phyloP scores from a whole-genome alignment of 2,888 invertebrate genomes.

The Clepsis dumicolana region DNA sequence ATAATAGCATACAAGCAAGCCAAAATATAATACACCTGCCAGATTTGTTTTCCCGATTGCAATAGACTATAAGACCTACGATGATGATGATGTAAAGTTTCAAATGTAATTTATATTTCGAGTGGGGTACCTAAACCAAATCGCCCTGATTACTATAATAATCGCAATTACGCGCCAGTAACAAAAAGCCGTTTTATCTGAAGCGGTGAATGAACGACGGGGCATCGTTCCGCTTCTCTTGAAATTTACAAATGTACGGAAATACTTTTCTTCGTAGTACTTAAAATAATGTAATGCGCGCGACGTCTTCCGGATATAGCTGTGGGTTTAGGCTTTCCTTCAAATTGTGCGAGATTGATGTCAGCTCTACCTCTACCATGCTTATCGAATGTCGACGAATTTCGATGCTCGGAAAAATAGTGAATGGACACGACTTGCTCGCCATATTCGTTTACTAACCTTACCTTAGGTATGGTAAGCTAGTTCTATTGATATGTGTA shows the following conservation, averaged over 20 bases:
- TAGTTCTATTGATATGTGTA: no score
- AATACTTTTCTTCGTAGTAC: constrained; percentile 58
- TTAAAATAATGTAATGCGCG: constrained; percentile 35
- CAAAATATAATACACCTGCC: no score
- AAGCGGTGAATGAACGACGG: constrained; percentile 59
- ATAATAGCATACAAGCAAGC: no score
- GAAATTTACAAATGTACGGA: constrained; percentile 61
- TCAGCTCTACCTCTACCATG: not conserved
- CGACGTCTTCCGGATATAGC: not conserved
- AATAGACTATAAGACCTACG: no score
- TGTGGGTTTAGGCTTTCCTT: not conserved
- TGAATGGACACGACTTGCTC: not conserved
- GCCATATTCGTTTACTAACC: no score
- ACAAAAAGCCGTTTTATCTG: constrained; percentile 49
- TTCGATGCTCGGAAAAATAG: not conserved
- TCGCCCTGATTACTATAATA: constrained; percentile 16
- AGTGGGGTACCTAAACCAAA: not conserved
- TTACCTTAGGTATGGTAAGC: no score
- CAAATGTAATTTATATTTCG: not conserved
- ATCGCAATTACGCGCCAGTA: constrained; percentile 36
- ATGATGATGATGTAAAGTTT: not conserved
- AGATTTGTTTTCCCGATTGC: no score
- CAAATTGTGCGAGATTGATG: not conserved
- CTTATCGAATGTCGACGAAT: not conserved
- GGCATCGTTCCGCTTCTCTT: constrained; percentile 58